phyloP scores from a whole-genome alignment of 1,140 invertebrate genomes.

The Pantala flavescens region DNA sequence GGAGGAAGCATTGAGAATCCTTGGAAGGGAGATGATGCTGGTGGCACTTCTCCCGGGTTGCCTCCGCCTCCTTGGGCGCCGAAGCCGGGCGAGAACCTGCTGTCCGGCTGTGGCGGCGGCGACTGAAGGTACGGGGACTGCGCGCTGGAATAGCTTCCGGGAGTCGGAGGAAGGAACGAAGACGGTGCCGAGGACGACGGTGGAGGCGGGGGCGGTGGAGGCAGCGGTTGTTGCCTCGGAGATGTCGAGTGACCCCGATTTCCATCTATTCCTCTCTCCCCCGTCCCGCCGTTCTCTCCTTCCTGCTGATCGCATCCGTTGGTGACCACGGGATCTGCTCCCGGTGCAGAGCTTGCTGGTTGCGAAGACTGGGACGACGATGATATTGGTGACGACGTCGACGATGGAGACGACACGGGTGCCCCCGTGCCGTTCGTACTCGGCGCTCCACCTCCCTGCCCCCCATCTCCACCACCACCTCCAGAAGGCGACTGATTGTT shows the following conservation, averaged over 20 bases:
- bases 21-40: background rate
- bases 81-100: background rate
- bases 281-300: background rate
- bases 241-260: conserved; percentile 16
- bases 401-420: background rate
- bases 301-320: conserved; percentile 18
- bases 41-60: background rate
- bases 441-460: background rate
- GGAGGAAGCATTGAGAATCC: background rate
- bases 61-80: background rate
- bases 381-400: background rate
- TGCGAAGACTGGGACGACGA: background rate
- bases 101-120: conserved; percentile 22
- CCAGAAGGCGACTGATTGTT: conserved; percentile 15
- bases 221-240: conserved; percentile 25
- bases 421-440: background rate
- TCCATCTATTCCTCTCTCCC: conserved; percentile 17
- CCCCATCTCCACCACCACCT: background rate
- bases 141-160: background rate
- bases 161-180: conserved; percentile 20
- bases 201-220: conserved; percentile 25
- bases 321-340: conserved; percentile 23
- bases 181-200: conserved; percentile 25
- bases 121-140: background rate
- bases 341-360: conserved; percentile 16